A percentile compares a stretch with the other conserved stretches of the same genome.
Conservation (phyloP, 2,888 invertebrate genomes). For the Auanema sp. region DNA sequence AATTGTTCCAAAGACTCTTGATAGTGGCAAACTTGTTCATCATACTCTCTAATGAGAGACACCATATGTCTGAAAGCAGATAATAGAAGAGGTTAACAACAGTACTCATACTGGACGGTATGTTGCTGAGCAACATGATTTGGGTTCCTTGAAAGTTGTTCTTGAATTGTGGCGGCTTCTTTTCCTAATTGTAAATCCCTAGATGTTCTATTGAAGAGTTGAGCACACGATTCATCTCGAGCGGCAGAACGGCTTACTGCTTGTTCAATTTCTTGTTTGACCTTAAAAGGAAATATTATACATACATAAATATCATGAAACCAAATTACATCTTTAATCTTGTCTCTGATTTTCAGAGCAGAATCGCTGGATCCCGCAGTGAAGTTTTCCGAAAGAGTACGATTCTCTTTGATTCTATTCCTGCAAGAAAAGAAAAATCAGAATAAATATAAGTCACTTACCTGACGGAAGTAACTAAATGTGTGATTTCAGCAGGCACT, state of each 20-base stretch:
- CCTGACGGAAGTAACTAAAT: constrained; percentile 12
- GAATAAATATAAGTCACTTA: background rate
- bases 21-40: constrained; percentile 16
- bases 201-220: constrained; percentile 6
- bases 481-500: constrained; percentile 14
- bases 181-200: constrained; percentile 18
- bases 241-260: constrained; percentile 3
- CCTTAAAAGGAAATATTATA: background rate
- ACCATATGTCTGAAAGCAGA: constrained; percentile 21
- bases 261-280: constrained; percentile 13
- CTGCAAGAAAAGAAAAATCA: constrained; percentile 1
- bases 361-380: constrained; percentile 15
- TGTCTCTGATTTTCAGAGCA: constrained; percentile 16
- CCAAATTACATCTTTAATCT: constrained; percentile 17
- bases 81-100: background rate
- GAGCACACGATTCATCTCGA: constrained; percentile 7
- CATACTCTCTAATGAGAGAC: constrained; percentile 21
- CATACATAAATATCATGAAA: background rate
- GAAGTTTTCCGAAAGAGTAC: constrained; percentile 20
- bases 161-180: constrained; percentile 18
- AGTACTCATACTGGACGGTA: constrained; percentile 14
- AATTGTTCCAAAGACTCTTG: constrained; percentile 20
- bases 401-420: constrained; percentile 18
- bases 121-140: constrained; percentile 17
- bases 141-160: constrained; percentile 2